A percentile compares a stretch with the other conserved stretches of the same genome.
Evolutionary conservation across 1,140 invertebrate genomes (phyloP).

Genomic region (Tetranychus urticae): DNA sequence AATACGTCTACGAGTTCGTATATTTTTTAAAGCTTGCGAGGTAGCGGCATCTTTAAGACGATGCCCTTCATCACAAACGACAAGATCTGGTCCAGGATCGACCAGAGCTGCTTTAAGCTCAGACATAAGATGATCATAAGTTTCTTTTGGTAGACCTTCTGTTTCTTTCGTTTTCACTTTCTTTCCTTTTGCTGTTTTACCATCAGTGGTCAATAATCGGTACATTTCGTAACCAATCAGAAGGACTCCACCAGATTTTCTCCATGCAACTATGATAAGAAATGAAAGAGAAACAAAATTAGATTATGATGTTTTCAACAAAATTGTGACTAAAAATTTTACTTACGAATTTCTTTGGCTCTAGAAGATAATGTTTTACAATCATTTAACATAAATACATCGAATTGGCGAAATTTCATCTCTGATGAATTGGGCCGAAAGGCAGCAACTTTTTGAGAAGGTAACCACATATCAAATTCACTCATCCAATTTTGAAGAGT

Average conservation of each 20-base stretch:
- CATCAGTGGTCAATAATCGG: slow-evolving; percentile 18
- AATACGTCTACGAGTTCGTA: slow-evolving; percentile 52
- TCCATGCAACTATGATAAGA: slow-evolving; percentile 42
- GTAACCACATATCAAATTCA: slow-evolving; percentile 92
- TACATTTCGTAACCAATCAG: slow-evolving; percentile 96
- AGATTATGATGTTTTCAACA: no score
- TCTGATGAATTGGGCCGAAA: slow-evolving; percentile 4
- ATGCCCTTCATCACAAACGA: slow-evolving; percentile 88
- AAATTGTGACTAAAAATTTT: neutral
- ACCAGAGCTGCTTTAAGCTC: slow-evolving; percentile 65
- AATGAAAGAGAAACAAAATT: neutral
- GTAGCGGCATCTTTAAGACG: slow-evolving; percentile 88
- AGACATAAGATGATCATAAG: slow-evolving; percentile 18
- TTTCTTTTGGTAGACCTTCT: slow-evolving; percentile 3
- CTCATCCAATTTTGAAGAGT: slow-evolving; percentile 94
- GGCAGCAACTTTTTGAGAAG: slow-evolving; percentile 20
- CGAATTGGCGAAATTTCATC: slow-evolving; percentile 47
- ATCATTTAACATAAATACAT: slow-evolving; percentile 73
- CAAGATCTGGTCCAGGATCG: slow-evolving; percentile 72
- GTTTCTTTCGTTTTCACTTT: neutral
- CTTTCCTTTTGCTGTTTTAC: slow-evolving; percentile 2
- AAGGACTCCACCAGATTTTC: slow-evolving; percentile 60
- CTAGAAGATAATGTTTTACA: slow-evolving; percentile 69
- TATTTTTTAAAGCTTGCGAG: slow-evolving; percentile 69
- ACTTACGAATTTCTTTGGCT: slow-evolving; percentile 36